A percentile compares a stretch with the other conserved stretches of the same genome.
Evolutionary conservation across 2,888 invertebrate species (phyloP).

Genomic region (Ormyrus pomaceus): DNA sequence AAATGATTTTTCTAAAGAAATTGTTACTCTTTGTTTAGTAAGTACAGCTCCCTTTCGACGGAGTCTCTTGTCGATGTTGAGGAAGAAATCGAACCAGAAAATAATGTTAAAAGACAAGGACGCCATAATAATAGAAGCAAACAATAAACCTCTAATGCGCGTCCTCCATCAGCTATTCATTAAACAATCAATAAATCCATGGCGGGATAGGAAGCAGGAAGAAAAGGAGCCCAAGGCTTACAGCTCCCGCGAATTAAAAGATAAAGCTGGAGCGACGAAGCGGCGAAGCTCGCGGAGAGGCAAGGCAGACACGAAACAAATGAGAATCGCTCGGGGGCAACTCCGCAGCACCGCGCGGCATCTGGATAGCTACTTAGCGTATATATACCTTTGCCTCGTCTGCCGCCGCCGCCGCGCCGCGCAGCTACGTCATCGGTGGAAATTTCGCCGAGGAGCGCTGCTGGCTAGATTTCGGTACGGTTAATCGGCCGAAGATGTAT

Average conservation of each 20-base stretch:
- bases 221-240: not conserved
- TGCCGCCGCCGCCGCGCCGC: not conserved
- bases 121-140: not conserved
- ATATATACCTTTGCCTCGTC: not conserved
- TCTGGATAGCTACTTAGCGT: not conserved
- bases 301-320: constrained; percentile 61
- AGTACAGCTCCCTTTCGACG: too few relatives aligned
- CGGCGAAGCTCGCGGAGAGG: not conserved
- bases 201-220: not conserved
- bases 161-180: not conserved
- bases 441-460: too few relatives aligned
- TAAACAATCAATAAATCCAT: constrained; percentile 2
- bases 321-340: constrained; percentile 66
- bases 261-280: not conserved
- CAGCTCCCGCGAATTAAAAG: constrained; percentile 13
- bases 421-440: not conserved
- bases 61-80: too few relatives aligned
- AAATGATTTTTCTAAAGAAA: too few relatives aligned
- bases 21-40: too few relatives aligned
- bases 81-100: not conserved
- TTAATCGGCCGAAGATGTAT: too few relatives aligned
- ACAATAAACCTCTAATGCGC: too few relatives aligned
- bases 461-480: too few relatives aligned
- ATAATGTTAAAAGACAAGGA: not conserved
- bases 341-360: not conserved